Evolutionary conservation across 2,888 invertebrate species (phyloP).

Genomic region (Pterobdella sp.): DNA sequence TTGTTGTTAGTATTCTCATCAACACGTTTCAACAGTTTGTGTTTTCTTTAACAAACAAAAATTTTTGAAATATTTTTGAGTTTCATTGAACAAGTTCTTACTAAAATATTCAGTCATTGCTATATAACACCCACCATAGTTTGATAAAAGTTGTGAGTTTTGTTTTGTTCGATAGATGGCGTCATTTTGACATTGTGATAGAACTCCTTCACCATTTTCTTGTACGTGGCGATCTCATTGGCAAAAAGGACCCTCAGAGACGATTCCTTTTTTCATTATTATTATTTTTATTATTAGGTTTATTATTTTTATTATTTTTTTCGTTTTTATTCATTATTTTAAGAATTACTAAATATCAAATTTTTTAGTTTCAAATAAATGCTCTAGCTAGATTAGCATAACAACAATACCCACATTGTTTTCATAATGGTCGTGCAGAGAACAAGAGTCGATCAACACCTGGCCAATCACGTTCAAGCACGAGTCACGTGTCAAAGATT

Average conservation of each 20-base stretch:
- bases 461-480: slow-evolving; percentile 97
- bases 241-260: slow-evolving; percentile 96
- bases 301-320: neutral
- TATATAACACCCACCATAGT: slow-evolving; percentile 66
- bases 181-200: slow-evolving; percentile 56
- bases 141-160: slow-evolving; percentile 98
- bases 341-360: neutral
- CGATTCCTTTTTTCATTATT: slow-evolving; percentile 58
- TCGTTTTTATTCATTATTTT: neutral
- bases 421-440: slow-evolving; percentile 92
- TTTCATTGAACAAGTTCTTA: too few species aligned
- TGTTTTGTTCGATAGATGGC: slow-evolving; percentile 77
- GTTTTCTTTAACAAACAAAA: too few species aligned
- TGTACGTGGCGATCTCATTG: slow-evolving; percentile 64
- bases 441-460: slow-evolving; percentile 99
- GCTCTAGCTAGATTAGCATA: too few species aligned
- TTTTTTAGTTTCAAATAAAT: too few species aligned
- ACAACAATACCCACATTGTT: slow-evolving; percentile 65
- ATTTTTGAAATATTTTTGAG: too few species aligned
- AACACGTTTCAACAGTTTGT: too few species aligned
- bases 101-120: too few species aligned
- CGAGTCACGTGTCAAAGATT: slow-evolving; percentile 90
- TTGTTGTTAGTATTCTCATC: neutral
- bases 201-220: slow-evolving; percentile 49
- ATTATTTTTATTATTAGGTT: neutral